Evolutionary conservation across 2,888 invertebrate species (phyloP).

Genomic region (Noctua janthe): DNA sequence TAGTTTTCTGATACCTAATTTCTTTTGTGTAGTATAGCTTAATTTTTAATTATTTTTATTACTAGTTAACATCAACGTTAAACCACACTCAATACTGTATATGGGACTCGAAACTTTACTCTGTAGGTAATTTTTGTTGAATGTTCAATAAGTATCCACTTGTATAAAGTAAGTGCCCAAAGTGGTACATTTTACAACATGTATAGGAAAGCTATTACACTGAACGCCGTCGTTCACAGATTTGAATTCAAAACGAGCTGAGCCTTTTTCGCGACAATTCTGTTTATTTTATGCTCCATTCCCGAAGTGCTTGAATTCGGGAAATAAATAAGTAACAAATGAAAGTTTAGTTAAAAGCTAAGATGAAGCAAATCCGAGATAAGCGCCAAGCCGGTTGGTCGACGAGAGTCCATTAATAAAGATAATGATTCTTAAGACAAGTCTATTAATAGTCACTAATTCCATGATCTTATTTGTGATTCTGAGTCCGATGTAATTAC

Average conservation of each 20-base stretch:
- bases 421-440: slow-evolving; percentile 37
- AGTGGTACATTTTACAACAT: slow-evolving; percentile 60
- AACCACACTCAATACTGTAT: not conserved
- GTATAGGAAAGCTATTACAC: slow-evolving; percentile 62
- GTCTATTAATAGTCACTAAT: slow-evolving; percentile 54
- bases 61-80: not conserved
- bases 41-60: not conserved
- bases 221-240: slow-evolving; percentile 59
- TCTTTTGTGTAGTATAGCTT: not conserved
- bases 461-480: slow-evolving; percentile 41
- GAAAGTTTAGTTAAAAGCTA: slow-evolving; percentile 52
- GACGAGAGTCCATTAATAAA: slow-evolving; percentile 46
- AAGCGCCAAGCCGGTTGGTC: slow-evolving; percentile 36
- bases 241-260: slow-evolving; percentile 64
- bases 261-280: slow-evolving; percentile 57
- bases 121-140: not conserved
- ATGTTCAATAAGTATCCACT: slow-evolving; percentile 25
- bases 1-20: not conserved
- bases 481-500: slow-evolving; percentile 18
- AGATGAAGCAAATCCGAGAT: slow-evolving; percentile 49
- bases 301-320: slow-evolving; percentile 39
- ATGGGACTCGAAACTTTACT: not conserved
- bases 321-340: slow-evolving; percentile 56
- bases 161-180: slow-evolving; percentile 27
- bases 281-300: slow-evolving; percentile 57